Evolutionary conservation across 2,888 invertebrate species (phyloP).

Genomic region (Prosopocoilus inquinatus): DNA sequence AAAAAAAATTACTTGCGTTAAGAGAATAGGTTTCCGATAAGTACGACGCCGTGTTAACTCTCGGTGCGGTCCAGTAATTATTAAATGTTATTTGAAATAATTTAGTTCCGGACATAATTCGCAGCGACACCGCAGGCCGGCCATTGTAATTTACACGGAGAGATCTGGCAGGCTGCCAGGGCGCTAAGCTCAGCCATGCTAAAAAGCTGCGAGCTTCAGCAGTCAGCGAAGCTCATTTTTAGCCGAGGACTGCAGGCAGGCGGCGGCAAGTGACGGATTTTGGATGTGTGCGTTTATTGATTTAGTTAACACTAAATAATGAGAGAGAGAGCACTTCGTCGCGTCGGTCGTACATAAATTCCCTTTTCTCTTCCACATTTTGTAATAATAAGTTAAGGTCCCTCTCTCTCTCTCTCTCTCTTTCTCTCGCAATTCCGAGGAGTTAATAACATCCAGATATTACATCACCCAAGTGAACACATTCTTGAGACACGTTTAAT

Average conservation of each 20-base stretch:
- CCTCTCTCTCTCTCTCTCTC: no score
- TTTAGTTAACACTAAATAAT: not conserved
- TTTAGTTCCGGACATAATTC: not conserved
- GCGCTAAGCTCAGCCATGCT: constrained; percentile 12
- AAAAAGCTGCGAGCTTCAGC: constrained; percentile 30
- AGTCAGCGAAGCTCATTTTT: constrained; percentile 25
- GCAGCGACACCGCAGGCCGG: constrained; percentile 9
- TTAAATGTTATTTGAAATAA: constrained; percentile 2
- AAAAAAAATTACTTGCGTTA: no score
- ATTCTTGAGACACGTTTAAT: no score
- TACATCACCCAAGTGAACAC: no score
- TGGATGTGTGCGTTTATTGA: constrained; percentile 7
- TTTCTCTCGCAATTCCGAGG: no score
- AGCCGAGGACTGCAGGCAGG: constrained; percentile 13
- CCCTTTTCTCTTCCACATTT: no score
- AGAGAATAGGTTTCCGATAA: no score
- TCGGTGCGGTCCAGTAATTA: not conserved
- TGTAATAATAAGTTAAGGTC: no score
- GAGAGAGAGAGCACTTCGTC: no score
- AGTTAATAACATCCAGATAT: no score
- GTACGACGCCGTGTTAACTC: no score
- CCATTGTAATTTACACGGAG: constrained; percentile 36
- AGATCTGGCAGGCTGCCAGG: constrained; percentile 35
- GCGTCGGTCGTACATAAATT: no score
- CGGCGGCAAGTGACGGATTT: constrained; percentile 10